phyloP scores from a whole-genome alignment of 2,888 invertebrate genomes.

The Leistus spinibarbis region DNA sequence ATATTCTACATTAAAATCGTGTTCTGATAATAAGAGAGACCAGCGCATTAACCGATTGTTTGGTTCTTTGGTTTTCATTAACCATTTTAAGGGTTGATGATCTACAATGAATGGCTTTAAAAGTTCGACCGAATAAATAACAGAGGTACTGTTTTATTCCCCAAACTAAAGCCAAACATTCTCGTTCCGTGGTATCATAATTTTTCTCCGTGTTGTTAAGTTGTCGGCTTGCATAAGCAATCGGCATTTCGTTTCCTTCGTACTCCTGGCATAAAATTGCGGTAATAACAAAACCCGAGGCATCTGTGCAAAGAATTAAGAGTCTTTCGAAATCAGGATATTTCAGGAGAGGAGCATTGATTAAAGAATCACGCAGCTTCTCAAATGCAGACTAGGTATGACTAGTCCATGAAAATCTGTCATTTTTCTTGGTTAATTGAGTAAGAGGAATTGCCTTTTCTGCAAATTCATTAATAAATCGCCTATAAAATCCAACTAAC shows the following conservation, averaged over 20 bases:
- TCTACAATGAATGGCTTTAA: conserved; percentile 40
- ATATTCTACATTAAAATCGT: conserved; percentile 40
- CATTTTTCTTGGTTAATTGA: conserved; percentile 32
- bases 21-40: conserved; percentile 39
- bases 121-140: conserved; percentile 39
- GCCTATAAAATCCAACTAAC: conserved; percentile 39
- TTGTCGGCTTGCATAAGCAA: conserved; percentile 40
- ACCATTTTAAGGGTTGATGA: conserved; percentile 42
- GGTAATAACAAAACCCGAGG: conserved; percentile 43
- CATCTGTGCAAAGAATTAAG: conserved; percentile 38
- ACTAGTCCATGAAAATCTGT: conserved; percentile 22
- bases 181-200: conserved; percentile 40
- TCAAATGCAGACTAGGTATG: conserved; percentile 30
- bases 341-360: conserved; percentile 40
- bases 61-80: conserved; percentile 40
- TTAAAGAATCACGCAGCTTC: conserved; percentile 19
- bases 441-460: conserved; percentile 28
- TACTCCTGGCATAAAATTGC: conserved; percentile 43
- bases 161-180: conserved; percentile 41
- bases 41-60: conserved; percentile 41
- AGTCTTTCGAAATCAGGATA: conserved; percentile 42
- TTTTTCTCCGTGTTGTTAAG: conserved; percentile 39
- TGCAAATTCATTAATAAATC: conserved; percentile 36
- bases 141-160: conserved; percentile 43
- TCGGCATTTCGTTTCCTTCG: conserved; percentile 40